Evolutionary conservation across 2,797 vertebrate genomes (phyloP).

Genomic region (Hydrophis major): DNA sequence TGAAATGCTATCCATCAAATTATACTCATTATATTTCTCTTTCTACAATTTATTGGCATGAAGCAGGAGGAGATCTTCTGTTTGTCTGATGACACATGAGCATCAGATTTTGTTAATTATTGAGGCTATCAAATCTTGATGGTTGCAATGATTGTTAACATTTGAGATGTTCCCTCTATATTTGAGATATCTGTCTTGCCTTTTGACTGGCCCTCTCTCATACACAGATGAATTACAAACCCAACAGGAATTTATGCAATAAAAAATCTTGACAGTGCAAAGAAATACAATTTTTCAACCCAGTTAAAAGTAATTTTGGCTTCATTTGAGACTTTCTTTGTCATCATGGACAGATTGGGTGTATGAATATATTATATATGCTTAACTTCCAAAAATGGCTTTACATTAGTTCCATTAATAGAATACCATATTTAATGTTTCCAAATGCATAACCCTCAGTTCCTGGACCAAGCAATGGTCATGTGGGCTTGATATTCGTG

Average conservation of each 20-base stretch:
- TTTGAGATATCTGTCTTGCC: background rate
- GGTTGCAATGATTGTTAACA: background rate
- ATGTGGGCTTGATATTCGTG: background rate
- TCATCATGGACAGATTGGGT: background rate
- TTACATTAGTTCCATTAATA: background rate
- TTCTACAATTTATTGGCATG: slow-evolving; percentile 19
- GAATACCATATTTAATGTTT: background rate
- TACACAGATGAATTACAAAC: background rate
- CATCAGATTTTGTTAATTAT: background rate
- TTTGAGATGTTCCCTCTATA: background rate
- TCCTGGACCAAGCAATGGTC: background rate
- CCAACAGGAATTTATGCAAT: background rate
- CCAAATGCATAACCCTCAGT: background rate
- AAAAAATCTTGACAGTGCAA: background rate
- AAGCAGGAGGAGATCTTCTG: slow-evolving; percentile 14
- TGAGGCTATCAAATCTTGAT: background rate
- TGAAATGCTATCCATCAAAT: slow-evolving; percentile 35
- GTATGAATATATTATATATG: background rate
- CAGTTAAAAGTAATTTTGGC: background rate
- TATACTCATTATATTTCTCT: slow-evolving; percentile 37
- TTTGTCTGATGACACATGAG: background rate
- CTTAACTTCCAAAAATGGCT: background rate
- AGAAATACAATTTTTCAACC: background rate
- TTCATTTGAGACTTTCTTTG: background rate
- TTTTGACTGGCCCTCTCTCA: background rate